Conservation (phyloP, 2,113 vertebrate species). For the Hippocampus abdominalis region DNA sequence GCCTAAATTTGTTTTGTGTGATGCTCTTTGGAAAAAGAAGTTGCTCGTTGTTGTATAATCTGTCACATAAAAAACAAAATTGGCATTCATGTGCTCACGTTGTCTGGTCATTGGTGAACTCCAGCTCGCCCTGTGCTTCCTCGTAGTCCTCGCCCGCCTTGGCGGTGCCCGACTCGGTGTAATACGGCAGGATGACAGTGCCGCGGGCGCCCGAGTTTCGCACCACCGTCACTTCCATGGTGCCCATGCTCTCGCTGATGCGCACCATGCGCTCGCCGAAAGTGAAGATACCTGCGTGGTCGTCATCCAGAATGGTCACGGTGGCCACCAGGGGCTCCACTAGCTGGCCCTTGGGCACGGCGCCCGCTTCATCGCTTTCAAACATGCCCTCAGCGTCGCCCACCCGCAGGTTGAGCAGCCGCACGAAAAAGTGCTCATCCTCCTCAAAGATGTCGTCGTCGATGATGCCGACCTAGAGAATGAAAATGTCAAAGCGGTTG, state of each 20-base stretch:
- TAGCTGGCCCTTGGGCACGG: slow-evolving; percentile 79
- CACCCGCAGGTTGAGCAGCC: slow-evolving; percentile 87
- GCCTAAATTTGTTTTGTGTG: neutral
- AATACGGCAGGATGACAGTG: slow-evolving; percentile 89
- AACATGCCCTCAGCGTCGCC: slow-evolving; percentile 94
- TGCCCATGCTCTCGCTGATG: slow-evolving; percentile 91
- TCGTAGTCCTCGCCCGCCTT: slow-evolving; percentile 85
- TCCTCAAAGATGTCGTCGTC: slow-evolving; percentile 98
- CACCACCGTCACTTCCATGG: slow-evolving; percentile 87
- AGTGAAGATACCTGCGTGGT: slow-evolving; percentile 95
- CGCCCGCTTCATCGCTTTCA: slow-evolving; percentile 79
- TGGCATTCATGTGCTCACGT: slow-evolving; percentile 74
- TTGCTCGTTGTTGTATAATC: neutral
- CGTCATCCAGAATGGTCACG: slow-evolving; percentile 93
- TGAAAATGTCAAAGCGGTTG: neutral
- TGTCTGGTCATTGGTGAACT: slow-evolving; percentile 91
- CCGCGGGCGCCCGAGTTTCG: slow-evolving; percentile 90
- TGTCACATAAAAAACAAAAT: neutral
- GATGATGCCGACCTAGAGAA: slow-evolving; percentile 84
- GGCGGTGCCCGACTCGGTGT: slow-evolving; percentile 82
- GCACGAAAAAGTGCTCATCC: slow-evolving; percentile 96
- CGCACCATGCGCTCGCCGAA: slow-evolving; percentile 83
- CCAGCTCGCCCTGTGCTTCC: slow-evolving; percentile 84
- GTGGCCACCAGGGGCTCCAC: slow-evolving; percentile 85
- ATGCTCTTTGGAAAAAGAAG: neutral